These are phyloP conservation scores for Hydrophis major DNA, from an alignment of 2,797 vertebrate genomes.

Conservation along the genomic window DNA sequence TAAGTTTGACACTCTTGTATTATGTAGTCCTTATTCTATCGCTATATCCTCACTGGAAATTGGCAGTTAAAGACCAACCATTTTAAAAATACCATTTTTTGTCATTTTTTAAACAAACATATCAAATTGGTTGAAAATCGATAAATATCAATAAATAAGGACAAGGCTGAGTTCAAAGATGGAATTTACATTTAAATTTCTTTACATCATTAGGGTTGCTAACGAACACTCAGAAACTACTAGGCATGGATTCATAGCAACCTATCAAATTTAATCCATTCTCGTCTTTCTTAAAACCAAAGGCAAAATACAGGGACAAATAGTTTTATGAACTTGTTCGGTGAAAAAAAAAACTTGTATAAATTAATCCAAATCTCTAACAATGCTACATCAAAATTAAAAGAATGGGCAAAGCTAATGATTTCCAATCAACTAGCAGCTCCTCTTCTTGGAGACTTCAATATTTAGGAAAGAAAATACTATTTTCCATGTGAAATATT, in stretches of 20 bases:
- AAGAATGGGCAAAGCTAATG: no score
- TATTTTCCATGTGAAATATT: neutral
- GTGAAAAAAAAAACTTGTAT: neutral
- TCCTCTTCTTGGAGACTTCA: neutral
- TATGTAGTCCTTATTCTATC: no score
- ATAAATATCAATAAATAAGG: neutral
- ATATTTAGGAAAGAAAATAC: neutral
- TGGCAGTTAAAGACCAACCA: neutral
- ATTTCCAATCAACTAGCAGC: no score
- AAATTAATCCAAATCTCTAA: neutral
- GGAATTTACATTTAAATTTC: neutral
- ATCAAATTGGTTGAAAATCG: neutral
- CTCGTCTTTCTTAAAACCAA: neutral
- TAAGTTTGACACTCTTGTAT: neutral
- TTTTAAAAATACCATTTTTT: neutral
- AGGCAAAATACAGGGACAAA: no score
- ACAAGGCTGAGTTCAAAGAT: neutral
- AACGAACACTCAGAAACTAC: neutral
- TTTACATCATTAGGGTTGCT: neutral
- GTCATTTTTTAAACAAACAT: neutral
- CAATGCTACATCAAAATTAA: neutral
- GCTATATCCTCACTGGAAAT: neutral
- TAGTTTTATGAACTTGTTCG: neutral
- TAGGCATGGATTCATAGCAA: neutral
- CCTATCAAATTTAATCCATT: neutral